phyloP scores from a whole-genome alignment of 2,797 vertebrate genomes.

The Spinus olivaceus region DNA sequence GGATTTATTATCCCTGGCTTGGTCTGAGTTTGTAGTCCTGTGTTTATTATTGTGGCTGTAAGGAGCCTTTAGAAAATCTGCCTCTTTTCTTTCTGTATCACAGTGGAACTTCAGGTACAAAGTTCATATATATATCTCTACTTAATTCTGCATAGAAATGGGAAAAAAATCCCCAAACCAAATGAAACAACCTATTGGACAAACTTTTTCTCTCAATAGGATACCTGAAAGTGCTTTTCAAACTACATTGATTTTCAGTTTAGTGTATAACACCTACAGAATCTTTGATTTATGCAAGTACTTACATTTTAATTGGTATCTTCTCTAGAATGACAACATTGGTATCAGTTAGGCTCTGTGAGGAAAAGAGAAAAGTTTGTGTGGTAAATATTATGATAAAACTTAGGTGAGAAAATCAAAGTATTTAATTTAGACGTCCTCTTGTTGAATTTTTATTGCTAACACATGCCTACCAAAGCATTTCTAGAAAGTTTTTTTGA shows the following conservation, averaged over 20 bases:
- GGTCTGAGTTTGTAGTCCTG: background rate
- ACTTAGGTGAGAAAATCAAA: background rate
- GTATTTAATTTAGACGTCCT: background rate
- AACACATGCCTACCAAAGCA: background rate
- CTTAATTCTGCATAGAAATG: background rate
- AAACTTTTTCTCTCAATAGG: background rate
- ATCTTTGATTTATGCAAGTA: background rate
- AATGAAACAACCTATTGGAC: background rate
- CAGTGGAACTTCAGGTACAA: background rate
- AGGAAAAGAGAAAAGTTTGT: background rate
- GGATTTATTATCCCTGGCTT: background rate
- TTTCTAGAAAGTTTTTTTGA: background rate
- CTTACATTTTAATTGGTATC: background rate
- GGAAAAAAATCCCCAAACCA: fast-evolving
- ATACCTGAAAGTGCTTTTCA: background rate
- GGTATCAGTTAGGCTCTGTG: background rate
- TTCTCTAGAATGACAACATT: background rate
- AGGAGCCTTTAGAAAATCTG: background rate
- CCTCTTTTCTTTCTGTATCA: background rate
- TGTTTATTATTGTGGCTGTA: background rate
- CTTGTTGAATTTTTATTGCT: background rate
- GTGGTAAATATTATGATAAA: background rate
- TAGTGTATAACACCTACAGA: background rate
- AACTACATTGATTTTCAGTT: background rate
- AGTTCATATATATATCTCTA: background rate